Conservation (phyloP, 2,888 invertebrate genomes). For the Pristionchus arcanus region DNA sequence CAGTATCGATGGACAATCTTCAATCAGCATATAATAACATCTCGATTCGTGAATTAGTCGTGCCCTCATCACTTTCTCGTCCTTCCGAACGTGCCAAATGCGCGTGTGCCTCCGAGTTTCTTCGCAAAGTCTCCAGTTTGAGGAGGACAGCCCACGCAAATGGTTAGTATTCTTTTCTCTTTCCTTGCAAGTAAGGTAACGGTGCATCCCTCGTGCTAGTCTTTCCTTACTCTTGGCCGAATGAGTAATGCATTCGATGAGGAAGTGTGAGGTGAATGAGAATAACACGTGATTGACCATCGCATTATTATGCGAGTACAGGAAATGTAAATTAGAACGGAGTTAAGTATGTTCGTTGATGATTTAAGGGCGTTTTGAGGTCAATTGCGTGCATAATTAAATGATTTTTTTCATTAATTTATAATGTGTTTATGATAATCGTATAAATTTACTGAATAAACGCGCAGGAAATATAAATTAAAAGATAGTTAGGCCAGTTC, state of each 20-base stretch:
- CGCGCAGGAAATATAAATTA: too few species aligned
- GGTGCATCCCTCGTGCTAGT: neutral
- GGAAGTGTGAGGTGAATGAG: neutral
- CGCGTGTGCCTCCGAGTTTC: constrained; percentile 65
- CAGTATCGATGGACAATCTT: constrained; percentile 51
- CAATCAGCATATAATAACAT: constrained; percentile 31
- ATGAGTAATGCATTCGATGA: constrained; percentile 30
- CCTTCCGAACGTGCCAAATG: constrained; percentile 57
- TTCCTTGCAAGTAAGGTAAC: neutral
- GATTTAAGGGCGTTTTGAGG: neutral
- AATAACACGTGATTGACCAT: constrained; percentile 31
- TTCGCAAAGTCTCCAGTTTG: constrained; percentile 63
- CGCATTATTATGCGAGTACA: neutral
- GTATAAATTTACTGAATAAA: too few species aligned
- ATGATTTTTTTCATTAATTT: neutral
- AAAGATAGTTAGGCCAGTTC: too few species aligned
- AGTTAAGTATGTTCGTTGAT: neutral
- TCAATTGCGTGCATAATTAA: neutral
- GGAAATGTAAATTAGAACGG: neutral
- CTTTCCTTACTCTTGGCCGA: neutral
- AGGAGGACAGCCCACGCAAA: constrained; percentile 60
- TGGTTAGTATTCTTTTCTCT: constrained; percentile 13
- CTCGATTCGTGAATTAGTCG: constrained; percentile 51
- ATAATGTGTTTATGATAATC: too few species aligned
- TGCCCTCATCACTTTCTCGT: constrained; percentile 20